A percentile compares a stretch with the other conserved stretches of the same genome.
Evolutionary conservation across 1,140 invertebrate species (phyloP).

Genomic region (Drosophila eugracilis): DNA sequence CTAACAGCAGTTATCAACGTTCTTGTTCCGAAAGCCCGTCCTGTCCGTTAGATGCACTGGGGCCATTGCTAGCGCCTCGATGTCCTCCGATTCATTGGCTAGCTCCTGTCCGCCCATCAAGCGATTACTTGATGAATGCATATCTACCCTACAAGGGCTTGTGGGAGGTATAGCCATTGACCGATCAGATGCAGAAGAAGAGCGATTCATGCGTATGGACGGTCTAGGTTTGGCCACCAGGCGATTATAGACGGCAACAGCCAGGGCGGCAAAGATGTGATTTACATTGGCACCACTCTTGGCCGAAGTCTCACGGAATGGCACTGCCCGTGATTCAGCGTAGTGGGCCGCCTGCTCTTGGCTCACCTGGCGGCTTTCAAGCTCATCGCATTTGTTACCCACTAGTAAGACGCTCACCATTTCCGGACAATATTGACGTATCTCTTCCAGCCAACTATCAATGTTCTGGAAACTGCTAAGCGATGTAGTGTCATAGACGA

Average conservation of each 20-base stretch:
- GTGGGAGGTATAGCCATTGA: too few relatives aligned
- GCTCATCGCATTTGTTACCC: slow-evolving; percentile 53
- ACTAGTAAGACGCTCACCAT: slow-evolving; percentile 27
- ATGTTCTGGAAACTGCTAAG: slow-evolving; percentile 8
- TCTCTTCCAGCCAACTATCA: slow-evolving; percentile 39
- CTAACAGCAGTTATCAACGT: too few relatives aligned
- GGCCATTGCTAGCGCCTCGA: too few relatives aligned
- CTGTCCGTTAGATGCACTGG: too few relatives aligned
- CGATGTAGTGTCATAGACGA: slow-evolving; percentile 50
- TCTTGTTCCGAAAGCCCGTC: too few relatives aligned
- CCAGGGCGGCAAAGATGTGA: slow-evolving; percentile 19
- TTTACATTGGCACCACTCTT: slow-evolving; percentile 43
- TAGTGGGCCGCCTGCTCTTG: slow-evolving; percentile 5
- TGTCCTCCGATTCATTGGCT: too few relatives aligned
- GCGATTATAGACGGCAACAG: slow-evolving; percentile 12
- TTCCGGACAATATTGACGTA: not conserved
- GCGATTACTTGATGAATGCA: too few relatives aligned
- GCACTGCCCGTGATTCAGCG: slow-evolving; percentile 3
- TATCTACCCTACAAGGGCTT: too few relatives aligned
- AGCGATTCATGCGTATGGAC: too few relatives aligned
- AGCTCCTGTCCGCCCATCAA: too few relatives aligned
- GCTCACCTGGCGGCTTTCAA: slow-evolving; percentile 23
- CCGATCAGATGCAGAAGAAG: too few relatives aligned
- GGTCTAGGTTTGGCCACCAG: not conserved
- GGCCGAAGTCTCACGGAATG: slow-evolving; percentile 45